Evolutionary conservation across 2,113 vertebrate genomes (phyloP).

Genomic region (Phyllostomus hastatus): DNA sequence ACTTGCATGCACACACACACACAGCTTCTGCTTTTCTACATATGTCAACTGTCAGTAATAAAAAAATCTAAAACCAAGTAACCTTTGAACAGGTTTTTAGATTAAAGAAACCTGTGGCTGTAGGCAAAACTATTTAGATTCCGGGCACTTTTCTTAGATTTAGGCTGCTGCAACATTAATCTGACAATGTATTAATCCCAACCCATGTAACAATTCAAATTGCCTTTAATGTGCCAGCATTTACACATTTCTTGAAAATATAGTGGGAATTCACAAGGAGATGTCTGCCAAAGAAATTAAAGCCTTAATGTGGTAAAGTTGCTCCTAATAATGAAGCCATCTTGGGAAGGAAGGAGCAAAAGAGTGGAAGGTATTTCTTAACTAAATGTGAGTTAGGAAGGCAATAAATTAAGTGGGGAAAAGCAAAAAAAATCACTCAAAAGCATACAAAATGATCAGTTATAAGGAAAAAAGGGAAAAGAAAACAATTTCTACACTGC

Average conservation of each 20-base stretch:
- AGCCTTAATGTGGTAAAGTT: not conserved
- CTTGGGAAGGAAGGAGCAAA: not conserved
- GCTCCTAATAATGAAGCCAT: not conserved
- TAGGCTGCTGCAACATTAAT: constrained; percentile 17
- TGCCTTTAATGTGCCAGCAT: constrained; percentile 37
- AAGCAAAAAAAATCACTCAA: not conserved
- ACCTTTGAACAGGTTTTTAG: not conserved
- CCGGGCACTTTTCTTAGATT: not conserved
- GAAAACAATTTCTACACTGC: not conserved
- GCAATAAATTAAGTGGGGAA: not conserved
- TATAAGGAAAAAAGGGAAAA: not conserved
- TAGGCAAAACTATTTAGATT: constrained; percentile 44
- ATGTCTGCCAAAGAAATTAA: constrained; percentile 13
- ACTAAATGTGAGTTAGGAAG: not conserved
- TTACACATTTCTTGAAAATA: not conserved
- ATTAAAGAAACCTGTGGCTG: constrained; percentile 31
- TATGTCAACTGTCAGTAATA: not conserved
- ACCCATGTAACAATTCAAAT: constrained; percentile 3
- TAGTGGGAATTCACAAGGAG: not conserved
- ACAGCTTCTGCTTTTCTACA: constrained; percentile 17
- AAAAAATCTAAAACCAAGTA: constrained; percentile 24
- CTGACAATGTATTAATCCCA: constrained; percentile 18
- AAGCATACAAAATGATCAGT: constrained; percentile 18
- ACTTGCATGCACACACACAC: not conserved
- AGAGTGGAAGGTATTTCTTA: not conserved